Evolutionary conservation across 2,888 invertebrate species (phyloP).

Genomic region (Seira musarum): DNA sequence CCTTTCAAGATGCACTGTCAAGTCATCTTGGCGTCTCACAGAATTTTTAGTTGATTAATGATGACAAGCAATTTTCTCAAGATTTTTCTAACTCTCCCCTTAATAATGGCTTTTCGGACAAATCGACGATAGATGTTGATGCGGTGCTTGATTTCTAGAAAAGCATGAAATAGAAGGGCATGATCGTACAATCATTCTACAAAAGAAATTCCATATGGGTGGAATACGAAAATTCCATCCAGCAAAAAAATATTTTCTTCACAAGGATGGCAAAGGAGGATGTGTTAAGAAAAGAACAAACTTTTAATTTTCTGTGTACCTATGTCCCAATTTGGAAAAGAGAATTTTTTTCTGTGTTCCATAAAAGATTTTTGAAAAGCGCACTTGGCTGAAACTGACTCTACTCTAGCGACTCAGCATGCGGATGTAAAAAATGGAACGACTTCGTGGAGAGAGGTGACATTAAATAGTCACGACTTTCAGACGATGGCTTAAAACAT

Average conservation of each 20-base stretch:
- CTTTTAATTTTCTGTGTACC: not conserved
- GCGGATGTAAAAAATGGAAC: slow-evolving; percentile 2
- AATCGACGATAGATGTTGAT: not conserved
- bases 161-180: not conserved
- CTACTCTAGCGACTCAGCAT: not conserved
- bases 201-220: not conserved
- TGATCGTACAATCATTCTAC: not conserved
- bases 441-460: slow-evolving; percentile 3
- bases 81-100: not conserved
- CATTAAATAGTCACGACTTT: not conserved
- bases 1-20: not conserved
- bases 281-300: not conserved
- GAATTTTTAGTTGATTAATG: slow-evolving; percentile 46
- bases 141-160: not conserved
- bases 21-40: not conserved
- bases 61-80: slow-evolving; percentile 35
- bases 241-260: too few species aligned
- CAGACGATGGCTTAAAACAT: not conserved
- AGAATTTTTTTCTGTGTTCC: not conserved
- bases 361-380: not conserved
- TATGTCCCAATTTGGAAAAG: not conserved
- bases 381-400: not conserved
- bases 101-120: not conserved
- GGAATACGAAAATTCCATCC: not conserved
- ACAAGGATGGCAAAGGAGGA: not conserved